Conservation (phyloP, 2,797 vertebrate genomes). For the Tauraco hartlaubi region DNA sequence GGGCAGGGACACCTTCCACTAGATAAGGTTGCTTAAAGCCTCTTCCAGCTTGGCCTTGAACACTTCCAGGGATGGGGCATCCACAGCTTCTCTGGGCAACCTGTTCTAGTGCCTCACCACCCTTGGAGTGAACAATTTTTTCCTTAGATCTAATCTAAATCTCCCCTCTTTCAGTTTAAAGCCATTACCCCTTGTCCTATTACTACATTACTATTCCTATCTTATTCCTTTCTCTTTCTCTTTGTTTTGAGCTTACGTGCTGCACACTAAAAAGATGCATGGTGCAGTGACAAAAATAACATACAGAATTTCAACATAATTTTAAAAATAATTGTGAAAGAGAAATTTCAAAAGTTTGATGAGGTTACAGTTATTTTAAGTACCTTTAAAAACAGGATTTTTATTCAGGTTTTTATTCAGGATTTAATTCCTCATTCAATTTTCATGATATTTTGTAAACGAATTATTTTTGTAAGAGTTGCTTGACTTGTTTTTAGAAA, state of each 20-base stretch:
- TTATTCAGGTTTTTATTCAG: not conserved
- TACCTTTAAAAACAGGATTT: not conserved
- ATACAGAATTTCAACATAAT: not conserved
- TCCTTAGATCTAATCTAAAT: too few species aligned
- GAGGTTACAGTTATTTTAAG: not conserved
- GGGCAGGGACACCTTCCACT: too few species aligned
- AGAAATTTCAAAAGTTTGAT: not conserved
- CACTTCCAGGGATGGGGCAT: too few species aligned
- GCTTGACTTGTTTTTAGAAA: constrained; percentile 17
- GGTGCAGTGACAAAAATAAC: not conserved
- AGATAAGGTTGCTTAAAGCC: too few species aligned
- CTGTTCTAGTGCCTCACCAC: too few species aligned
- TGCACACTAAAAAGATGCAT: not conserved
- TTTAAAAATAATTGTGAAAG: not conserved
- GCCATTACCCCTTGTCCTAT: too few species aligned
- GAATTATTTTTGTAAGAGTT: not conserved
- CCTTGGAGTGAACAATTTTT: too few species aligned
- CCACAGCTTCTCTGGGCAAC: too few species aligned
- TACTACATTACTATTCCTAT: too few species aligned
- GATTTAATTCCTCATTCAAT: not conserved
- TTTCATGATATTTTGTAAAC: constrained; percentile 5
- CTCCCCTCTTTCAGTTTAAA: too few species aligned
- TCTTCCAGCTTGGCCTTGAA: too few species aligned
- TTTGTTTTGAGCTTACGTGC: not conserved
- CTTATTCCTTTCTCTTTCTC: not conserved